Conservation (phyloP, 2,113 vertebrate genomes). For the Tyto alba region DNA sequence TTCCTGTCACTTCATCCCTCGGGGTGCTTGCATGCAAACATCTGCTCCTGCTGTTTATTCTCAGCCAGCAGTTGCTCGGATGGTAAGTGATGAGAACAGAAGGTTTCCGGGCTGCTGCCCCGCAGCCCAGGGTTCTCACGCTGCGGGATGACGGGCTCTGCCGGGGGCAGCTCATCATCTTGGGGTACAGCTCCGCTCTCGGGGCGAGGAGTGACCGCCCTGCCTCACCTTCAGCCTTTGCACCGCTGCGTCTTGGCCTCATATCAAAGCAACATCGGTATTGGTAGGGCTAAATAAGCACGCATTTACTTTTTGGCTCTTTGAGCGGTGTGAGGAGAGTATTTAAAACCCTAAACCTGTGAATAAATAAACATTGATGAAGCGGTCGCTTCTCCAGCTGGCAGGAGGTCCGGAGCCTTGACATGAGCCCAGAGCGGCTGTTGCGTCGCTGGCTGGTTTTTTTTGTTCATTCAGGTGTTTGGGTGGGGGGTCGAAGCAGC, state of each 20-base stretch:
- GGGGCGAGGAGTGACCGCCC: background rate
- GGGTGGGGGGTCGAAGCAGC: background rate
- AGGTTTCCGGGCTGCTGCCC: background rate
- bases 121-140: background rate
- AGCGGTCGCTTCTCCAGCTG: background rate
- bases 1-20: accelerated
- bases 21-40: background rate
- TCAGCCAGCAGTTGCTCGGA: background rate
- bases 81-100: background rate
- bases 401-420: background rate
- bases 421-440: background rate
- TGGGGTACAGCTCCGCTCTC: background rate
- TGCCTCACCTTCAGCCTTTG: background rate
- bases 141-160: background rate
- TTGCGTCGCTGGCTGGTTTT: background rate
- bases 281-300: accelerated
- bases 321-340: no score
- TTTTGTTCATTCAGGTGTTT: background rate
- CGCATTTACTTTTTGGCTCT: background rate
- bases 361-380: background rate
- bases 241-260: accelerated
- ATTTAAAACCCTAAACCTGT: background rate
- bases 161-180: background rate
- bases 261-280: accelerated
- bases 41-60: background rate